These are phyloP conservation scores for Amblyopsis rosae DNA, from an alignment of 2,113 vertebrate species.

Conservation along the genomic window DNA sequence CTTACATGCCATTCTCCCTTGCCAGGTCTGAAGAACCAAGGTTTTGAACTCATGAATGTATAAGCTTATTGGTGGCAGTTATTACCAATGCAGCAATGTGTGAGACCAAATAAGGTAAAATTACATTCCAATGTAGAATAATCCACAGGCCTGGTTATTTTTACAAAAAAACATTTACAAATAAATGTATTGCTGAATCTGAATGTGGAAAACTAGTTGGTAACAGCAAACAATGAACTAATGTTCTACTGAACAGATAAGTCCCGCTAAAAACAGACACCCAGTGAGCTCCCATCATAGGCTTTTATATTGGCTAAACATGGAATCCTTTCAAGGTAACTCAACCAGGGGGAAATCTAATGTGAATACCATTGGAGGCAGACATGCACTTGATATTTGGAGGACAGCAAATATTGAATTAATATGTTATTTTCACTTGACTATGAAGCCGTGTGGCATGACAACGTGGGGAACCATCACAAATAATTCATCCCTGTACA, in stretches of 20 bases:
- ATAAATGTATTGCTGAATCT: too few relatives aligned
- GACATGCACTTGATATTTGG: conserved; percentile 6
- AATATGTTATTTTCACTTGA: neutral
- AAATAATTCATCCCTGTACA: neutral
- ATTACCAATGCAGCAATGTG: conserved; percentile 24
- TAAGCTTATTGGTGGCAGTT: conserved; percentile 19
- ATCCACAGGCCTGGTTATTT: neutral
- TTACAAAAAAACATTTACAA: too few relatives aligned
- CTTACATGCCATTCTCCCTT: conserved; percentile 1
- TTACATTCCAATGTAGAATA: neutral
- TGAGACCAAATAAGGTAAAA: conserved; percentile 39
- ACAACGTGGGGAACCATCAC: neutral
- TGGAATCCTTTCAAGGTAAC: conserved; percentile 58
- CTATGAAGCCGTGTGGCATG: neutral
- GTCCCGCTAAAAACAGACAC: conserved; percentile 37
- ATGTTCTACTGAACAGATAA: conserved; percentile 30
- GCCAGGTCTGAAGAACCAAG: neutral
- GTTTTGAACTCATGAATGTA: conserved; percentile 30
- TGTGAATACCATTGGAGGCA: conserved; percentile 53
- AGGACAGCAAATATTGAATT: neutral
- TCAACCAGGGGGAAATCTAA: conserved; percentile 62
- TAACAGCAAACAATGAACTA: too few relatives aligned
- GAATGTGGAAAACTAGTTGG: neutral
- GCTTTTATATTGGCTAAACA: conserved; percentile 65
- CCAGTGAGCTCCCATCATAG: conserved; percentile 60